Percentiles rank a stretch among this genome's conserved stretches.
These are phyloP conservation scores for Jordanella pulchra DNA, from an alignment of 2,797 vertebrate genomes.

Conservation along the genomic window DNA sequence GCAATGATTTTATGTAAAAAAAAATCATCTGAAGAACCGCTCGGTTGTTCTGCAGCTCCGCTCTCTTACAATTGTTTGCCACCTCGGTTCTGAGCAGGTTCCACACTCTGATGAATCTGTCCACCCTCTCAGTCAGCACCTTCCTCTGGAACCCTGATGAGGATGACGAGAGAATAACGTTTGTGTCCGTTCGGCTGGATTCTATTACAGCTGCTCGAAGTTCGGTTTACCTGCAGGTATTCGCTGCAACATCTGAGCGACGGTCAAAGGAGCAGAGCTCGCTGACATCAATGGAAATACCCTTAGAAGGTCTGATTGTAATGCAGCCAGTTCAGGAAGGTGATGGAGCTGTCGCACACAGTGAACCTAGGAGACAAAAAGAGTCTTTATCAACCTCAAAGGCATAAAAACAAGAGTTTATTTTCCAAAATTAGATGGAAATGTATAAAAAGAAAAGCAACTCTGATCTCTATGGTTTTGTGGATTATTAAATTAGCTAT, in stretches of 20 bases:
- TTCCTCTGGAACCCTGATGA: constrained; percentile 69
- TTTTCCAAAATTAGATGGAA: not conserved
- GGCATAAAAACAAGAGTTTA: not conserved
- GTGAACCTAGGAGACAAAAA: constrained; percentile 49
- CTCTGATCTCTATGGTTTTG: too few relatives aligned
- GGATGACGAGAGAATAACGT: not conserved
- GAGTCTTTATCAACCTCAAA: not conserved
- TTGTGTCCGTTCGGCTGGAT: not conserved
- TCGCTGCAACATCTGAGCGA: constrained; percentile 64
- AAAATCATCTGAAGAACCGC: not conserved
- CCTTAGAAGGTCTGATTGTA: constrained; percentile 74
- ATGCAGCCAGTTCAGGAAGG: constrained; percentile 72
- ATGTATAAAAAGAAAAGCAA: not conserved
- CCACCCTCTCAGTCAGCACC: constrained; percentile 58
- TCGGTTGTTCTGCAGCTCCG: not conserved
- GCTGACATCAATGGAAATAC: constrained; percentile 43
- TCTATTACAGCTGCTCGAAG: not conserved
- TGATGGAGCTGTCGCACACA: constrained; percentile 69
- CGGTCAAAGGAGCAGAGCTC: constrained; percentile 30
- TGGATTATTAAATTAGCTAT: not conserved
- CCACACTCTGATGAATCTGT: constrained; percentile 74
- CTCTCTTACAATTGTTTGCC: constrained; percentile 69
- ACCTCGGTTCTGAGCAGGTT: constrained; percentile 74
- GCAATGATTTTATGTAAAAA: not conserved
- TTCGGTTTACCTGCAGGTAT: constrained; percentile 66